Percentiles rank a stretch among this genome's conserved stretches.
phyloP scores from a whole-genome alignment of 2,888 invertebrate genomes.

The Dastarcus helophoroides region DNA sequence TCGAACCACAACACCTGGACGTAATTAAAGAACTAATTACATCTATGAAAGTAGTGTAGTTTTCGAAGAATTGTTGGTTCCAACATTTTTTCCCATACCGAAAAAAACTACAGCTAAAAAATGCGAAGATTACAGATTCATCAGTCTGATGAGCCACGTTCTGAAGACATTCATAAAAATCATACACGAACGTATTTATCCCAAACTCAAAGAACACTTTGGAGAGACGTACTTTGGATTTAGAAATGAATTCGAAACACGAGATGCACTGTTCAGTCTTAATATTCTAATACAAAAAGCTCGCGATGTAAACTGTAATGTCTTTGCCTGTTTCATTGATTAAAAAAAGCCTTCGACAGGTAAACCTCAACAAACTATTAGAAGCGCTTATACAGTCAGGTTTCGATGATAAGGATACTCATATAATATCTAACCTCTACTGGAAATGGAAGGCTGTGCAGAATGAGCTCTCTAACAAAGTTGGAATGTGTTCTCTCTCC shows the following conservation, averaged over 20 bases:
- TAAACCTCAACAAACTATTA: slow-evolving; percentile 2
- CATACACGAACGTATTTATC: slow-evolving; percentile 1
- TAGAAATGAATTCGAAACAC: background rate
- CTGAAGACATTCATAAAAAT: slow-evolving; percentile 1
- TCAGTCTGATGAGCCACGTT: slow-evolving; percentile 3
- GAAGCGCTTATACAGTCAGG: slow-evolving; percentile 3
- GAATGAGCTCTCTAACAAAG: slow-evolving; percentile 2
- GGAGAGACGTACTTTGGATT: background rate
- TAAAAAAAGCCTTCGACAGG: slow-evolving; percentile 3
- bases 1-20: background rate
- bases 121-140: slow-evolving; percentile 4
- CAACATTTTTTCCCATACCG: background rate
- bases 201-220: background rate
- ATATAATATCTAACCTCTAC: slow-evolving; percentile 3
- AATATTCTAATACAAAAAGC: slow-evolving; percentile 4
- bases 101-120: slow-evolving; percentile 1
- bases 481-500: background rate
- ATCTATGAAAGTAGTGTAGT: slow-evolving; percentile 1
- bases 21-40: slow-evolving; percentile 1
- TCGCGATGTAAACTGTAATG: slow-evolving; percentile 4
- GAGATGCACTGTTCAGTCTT: slow-evolving; percentile 3
- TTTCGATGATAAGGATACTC: slow-evolving; percentile 3
- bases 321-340: slow-evolving; percentile 5
- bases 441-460: slow-evolving; percentile 3
- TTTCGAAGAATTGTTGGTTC: slow-evolving; percentile 2